Evolutionary conservation across 2,888 invertebrate genomes (phyloP).

Genomic region (Neoitamus cyanurus): DNA sequence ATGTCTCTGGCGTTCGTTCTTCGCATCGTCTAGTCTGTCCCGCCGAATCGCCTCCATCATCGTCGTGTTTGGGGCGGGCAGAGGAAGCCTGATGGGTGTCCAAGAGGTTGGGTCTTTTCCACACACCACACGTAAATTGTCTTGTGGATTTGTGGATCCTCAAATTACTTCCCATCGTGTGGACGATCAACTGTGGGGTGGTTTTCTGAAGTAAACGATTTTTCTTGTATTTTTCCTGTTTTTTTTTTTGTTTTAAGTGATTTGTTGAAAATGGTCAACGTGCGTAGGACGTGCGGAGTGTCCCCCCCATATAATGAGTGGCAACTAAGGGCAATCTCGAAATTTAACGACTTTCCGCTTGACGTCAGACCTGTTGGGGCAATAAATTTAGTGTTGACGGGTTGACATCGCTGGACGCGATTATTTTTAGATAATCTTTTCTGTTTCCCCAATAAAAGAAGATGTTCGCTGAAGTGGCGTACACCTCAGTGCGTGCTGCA

Average conservation of each 20-base stretch:
- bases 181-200: background rate
- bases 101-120: background rate
- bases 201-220: background rate
- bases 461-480: background rate
- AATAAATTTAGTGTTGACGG: slow-evolving; percentile 12
- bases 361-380: slow-evolving; percentile 26
- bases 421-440: slow-evolving; percentile 12
- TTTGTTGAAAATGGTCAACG: background rate
- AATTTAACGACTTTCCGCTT: slow-evolving; percentile 28
- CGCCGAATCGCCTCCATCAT: background rate
- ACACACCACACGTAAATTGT: background rate
- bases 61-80: background rate
- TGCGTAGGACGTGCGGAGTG: background rate
- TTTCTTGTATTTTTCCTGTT: background rate
- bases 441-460: background rate
- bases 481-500: background rate
- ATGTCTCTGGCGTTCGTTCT: background rate
- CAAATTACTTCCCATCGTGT: background rate
- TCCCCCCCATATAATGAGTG: background rate
- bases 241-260: background rate
- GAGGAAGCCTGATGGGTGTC: background rate
- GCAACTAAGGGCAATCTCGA: slow-evolving; percentile 39
- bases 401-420: background rate
- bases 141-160: background rate
- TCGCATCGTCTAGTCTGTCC: background rate